A percentile compares a stretch with the other conserved stretches of the same genome.
These are phyloP conservation scores for Capreolus pygargus DNA, from an alignment of 2,113 vertebrate genomes.

Conservation along the genomic window DNA sequence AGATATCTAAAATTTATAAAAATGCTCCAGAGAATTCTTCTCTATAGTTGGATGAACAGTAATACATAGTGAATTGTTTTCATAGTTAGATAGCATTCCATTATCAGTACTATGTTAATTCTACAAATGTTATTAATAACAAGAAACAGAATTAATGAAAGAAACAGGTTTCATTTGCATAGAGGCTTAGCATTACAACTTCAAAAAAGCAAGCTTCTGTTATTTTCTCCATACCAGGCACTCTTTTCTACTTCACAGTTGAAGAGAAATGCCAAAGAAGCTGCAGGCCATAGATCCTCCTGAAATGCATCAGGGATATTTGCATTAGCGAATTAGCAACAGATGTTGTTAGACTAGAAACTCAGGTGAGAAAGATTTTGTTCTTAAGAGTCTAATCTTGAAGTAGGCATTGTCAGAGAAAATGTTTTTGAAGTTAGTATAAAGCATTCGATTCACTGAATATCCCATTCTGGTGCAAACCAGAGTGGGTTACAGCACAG, in stretches of 20 bases:
- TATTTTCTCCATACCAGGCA: not conserved
- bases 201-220: not conserved
- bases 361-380: not conserved
- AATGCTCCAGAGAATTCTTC: not conserved
- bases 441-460: not conserved
- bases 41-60: not conserved
- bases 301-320: not conserved
- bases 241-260: not conserved
- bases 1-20: not conserved
- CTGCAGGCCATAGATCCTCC: not conserved
- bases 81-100: not conserved
- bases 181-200: not conserved
- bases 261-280: not conserved
- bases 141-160: not conserved
- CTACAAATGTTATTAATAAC: not conserved
- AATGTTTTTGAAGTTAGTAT: not conserved
- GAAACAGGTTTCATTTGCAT: not conserved
- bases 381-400: not conserved
- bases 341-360: not conserved
- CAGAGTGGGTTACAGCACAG: not conserved
- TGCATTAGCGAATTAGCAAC: not conserved
- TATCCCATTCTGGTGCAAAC: not conserved
- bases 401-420: not conserved
- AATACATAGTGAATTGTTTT: not conserved
- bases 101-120: not conserved